phyloP scores from a whole-genome alignment of 1,140 invertebrate genomes.

The Colletes gigas region DNA sequence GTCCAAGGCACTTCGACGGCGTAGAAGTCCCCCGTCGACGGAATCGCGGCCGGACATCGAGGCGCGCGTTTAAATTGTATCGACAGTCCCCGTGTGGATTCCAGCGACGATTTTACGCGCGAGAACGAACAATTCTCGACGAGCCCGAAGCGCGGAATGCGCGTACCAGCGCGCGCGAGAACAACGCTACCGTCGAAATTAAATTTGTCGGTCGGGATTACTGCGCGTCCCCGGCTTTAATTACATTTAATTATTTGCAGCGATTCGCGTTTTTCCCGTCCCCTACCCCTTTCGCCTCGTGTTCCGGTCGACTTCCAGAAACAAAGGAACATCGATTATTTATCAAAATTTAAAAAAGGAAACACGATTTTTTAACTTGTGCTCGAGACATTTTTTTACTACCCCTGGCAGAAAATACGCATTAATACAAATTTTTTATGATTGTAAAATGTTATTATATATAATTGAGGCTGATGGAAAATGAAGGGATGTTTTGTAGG shows the following conservation, averaged over 20 bases:
- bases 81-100: constrained; percentile 45
- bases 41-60: constrained; percentile 22
- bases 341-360: too few relatives aligned
- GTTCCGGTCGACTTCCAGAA: too few relatives aligned
- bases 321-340: too few relatives aligned
- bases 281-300: not conserved
- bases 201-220: constrained; percentile 71
- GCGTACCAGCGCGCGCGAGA: constrained; percentile 29
- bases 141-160: constrained; percentile 39
- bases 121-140: constrained; percentile 48
- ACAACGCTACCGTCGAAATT: constrained; percentile 61
- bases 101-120: constrained; percentile 39
- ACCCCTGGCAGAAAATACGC: too few relatives aligned
- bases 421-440: too few relatives aligned
- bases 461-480: too few relatives aligned
- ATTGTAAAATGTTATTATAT: too few relatives aligned
- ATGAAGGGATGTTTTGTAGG: too few relatives aligned
- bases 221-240: constrained; percentile 60
- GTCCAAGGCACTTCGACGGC: constrained; percentile 1
- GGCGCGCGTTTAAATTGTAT: constrained; percentile 51
- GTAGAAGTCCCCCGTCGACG: constrained; percentile 9
- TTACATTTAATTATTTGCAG: constrained; percentile 69
- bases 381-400: too few relatives aligned
- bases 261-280: constrained; percentile 7
- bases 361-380: too few relatives aligned